phyloP scores from a whole-genome alignment of 64 coral and sea anemone species.

The Pocillopora verrucosa region DNA sequence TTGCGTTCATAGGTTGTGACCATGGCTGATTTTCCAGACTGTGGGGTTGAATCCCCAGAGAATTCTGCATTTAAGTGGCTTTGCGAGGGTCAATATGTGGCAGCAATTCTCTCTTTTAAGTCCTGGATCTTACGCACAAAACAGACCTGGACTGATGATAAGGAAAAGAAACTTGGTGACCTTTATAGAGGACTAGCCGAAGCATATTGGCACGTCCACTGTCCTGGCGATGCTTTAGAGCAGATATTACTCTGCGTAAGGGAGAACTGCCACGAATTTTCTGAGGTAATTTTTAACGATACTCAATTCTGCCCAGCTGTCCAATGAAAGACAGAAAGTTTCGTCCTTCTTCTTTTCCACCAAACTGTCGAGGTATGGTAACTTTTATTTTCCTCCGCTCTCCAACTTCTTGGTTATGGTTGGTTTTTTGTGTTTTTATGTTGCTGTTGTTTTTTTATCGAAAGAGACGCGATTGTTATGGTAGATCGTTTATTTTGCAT shows the following conservation, averaged over 20 bases:
- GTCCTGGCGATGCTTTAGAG: background rate
- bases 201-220: background rate
- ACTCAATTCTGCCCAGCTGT: too few species aligned
- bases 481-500: too few species aligned
- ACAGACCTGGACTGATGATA: background rate
- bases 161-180: background rate
- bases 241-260: background rate
- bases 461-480: too few species aligned
- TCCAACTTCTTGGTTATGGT: too few species aligned
- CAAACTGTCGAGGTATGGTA: too few species aligned
- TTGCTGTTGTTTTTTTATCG: too few species aligned
- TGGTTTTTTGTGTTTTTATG: too few species aligned
- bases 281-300: background rate
- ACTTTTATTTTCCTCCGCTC: too few species aligned
- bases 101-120: background rate
- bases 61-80: background rate
- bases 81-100: background rate
- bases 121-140: background rate
- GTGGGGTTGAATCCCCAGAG: background rate
- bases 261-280: background rate
- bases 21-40: background rate
- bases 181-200: background rate
- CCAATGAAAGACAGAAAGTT: too few species aligned
- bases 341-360: too few species aligned
- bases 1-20: background rate